These are phyloP conservation scores for Electrona antarctica DNA, from an alignment of 2,113 vertebrate species.

Conservation along the genomic window DNA sequence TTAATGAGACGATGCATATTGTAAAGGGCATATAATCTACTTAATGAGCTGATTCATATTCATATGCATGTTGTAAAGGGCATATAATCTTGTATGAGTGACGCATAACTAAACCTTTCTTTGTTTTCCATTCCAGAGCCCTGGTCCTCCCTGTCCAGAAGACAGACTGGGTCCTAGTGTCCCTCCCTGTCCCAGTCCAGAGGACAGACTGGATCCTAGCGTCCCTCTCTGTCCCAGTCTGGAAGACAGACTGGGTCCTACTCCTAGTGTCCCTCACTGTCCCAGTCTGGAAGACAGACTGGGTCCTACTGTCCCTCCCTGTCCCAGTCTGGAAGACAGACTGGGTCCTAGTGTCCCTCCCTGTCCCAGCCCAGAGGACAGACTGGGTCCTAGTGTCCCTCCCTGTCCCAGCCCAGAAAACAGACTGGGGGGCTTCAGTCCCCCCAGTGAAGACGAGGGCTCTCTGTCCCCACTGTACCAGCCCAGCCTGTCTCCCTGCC, in stretches of 20 bases:
- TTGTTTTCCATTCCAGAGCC: no score
- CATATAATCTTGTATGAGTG: no score
- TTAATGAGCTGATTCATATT: no score
- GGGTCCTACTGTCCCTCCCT: not conserved
- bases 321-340: not conserved
- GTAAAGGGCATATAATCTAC: no score
- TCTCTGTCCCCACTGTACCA: constrained; percentile 81
- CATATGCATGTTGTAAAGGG: no score
- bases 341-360: not conserved
- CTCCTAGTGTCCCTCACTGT: not conserved
- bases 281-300: not conserved
- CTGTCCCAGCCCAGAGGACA: not conserved
- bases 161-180: not conserved
- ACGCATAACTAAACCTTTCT: no score
- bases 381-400: constrained; percentile 5
- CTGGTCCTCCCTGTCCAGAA: not conserved
- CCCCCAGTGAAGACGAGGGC: constrained; percentile 65
- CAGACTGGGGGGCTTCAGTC: constrained; percentile 64
- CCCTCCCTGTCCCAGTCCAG: not conserved
- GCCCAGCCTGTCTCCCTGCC: constrained; percentile 75
- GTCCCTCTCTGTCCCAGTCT: not conserved
- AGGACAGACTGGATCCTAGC: not conserved
- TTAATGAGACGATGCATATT: no score
- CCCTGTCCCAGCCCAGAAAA: constrained; percentile 21
- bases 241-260: not conserved